Evolutionary conservation across 2,113 vertebrate species (phyloP).

Genomic region (Saguinus midas): DNA sequence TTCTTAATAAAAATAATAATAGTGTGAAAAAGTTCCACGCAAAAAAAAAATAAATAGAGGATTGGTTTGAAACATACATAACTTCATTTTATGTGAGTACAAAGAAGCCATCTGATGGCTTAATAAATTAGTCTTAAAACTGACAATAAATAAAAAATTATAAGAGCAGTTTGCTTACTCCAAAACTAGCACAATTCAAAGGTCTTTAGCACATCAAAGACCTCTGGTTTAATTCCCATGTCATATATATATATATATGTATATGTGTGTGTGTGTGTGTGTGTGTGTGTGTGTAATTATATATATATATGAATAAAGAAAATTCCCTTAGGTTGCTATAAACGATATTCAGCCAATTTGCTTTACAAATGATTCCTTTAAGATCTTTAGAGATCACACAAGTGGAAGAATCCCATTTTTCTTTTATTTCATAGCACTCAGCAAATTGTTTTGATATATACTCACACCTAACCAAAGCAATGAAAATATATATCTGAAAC

Average conservation of each 20-base stretch:
- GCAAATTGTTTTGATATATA: conserved; percentile 15
- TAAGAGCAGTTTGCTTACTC: conserved; percentile 8
- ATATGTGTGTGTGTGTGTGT: neutral
- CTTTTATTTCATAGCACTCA: neutral
- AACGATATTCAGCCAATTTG: conserved; percentile 48
- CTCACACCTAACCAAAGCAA: neutral
- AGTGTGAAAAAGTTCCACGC: neutral
- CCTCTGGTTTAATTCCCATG: conserved; percentile 4
- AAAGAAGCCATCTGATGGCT: neutral
- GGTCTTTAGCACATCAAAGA: neutral
- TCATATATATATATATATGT: neutral
- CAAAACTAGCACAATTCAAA: neutral
- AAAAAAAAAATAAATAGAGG: neutral
- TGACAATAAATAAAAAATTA: conserved; percentile 34
- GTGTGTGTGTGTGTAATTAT: too few relatives aligned
- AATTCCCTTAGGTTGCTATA: neutral
- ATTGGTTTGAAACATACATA: neutral
- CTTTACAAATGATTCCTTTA: conserved; percentile 52
- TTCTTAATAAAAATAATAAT: conserved; percentile 7
- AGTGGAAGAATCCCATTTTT: neutral
- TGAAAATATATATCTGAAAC: conserved; percentile 6
- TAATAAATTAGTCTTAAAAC: conserved; percentile 33
- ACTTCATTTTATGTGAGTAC: neutral
- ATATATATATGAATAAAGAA: neutral
- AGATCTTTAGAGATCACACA: conserved; percentile 32